Conservation (phyloP, 2,113 vertebrate species). For the Hippocampus abdominalis region DNA sequence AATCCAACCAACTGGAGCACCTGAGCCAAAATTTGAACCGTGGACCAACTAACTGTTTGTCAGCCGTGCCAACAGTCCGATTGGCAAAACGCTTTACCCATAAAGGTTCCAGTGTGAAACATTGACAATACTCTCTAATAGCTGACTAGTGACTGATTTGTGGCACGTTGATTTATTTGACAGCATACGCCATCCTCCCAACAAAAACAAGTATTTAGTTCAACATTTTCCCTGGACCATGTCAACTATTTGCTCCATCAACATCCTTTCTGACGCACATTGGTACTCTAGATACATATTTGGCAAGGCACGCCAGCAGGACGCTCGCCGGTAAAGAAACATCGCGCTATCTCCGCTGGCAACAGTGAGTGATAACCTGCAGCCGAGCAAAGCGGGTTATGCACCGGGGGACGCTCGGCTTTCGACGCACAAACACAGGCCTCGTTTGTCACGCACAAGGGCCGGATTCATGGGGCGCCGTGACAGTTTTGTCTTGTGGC, state of each 20-base stretch:
- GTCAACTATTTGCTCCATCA: constrained; percentile 51
- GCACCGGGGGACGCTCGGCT: background rate
- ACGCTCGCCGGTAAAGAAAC: background rate
- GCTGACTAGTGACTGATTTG: background rate
- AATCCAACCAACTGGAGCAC: too few species aligned
- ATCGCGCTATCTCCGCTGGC: constrained; percentile 16
- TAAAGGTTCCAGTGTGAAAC: too few species aligned
- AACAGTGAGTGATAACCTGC: constrained; percentile 15
- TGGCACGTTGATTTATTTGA: background rate
- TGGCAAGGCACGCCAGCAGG: constrained; percentile 15
- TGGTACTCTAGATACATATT: constrained; percentile 24
- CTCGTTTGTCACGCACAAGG: constrained; percentile 66
- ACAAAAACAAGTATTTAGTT: constrained; percentile 21
- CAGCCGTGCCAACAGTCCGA: too few species aligned
- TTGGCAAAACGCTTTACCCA: too few species aligned
- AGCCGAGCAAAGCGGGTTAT: background rate
- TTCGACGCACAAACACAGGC: constrained; percentile 58
- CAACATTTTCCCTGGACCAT: constrained; percentile 42
- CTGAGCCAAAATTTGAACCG: too few species aligned
- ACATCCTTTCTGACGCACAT: constrained; percentile 45
- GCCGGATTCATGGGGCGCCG: constrained; percentile 62
- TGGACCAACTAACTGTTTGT: too few species aligned
- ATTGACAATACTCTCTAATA: background rate
- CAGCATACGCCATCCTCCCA: background rate
- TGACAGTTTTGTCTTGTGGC: constrained; percentile 77